Base-by-base conservation (phyloP, 2,888 invertebrate species). In the Ochropleura plecta region DNA sequence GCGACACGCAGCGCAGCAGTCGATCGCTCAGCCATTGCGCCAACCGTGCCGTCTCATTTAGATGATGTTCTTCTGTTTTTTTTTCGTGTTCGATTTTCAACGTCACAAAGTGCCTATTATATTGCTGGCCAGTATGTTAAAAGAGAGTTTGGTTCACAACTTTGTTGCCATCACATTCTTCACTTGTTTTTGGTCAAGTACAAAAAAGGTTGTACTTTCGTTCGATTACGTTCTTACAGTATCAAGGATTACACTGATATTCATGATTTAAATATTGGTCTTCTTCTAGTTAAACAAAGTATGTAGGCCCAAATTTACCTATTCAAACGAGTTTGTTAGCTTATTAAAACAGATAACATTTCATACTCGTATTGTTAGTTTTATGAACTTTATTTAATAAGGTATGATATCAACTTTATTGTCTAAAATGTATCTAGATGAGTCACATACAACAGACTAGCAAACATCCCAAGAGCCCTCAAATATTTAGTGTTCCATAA, bases 401-500 rank as follows among this genome's bases (percentile, higher is more conserved):
- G n/a, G n/a, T n/a, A n/a, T n/a, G n/a, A 30, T 62, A 48, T 60
- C 64, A 44, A 53, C 48, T 44, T 3, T 3, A 53, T 5, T 12
- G 63, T 14, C 14, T 51, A 46, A 51, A 46, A 46, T 55, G 18
- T 40, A 42, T 20, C 9, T 18, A 1, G n/a, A 40, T n/a, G 55
- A 55, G 55, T 65, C 18, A 73, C 8, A 44, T 12, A 46, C 16
- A 46, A 57, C 30, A 62, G 62, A 63, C 49, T 67, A 76, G 60
- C 66, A 69, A 82, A 84, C 67, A 74, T 63, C 40, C 20, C 55
- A 65, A 76, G 71, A 75, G 73, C 69, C 71, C 71, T 78, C 66
- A 76, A 86, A 87, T 78, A 84, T 87, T 78, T 85, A 80, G 62
- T 60, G 79, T 63, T 82, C 68, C 53, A 82, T 82, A 83, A 82